Base-by-base conservation (phyloP, 2,113 vertebrate species). In the Craseonycteris thonglongyai region DNA sequence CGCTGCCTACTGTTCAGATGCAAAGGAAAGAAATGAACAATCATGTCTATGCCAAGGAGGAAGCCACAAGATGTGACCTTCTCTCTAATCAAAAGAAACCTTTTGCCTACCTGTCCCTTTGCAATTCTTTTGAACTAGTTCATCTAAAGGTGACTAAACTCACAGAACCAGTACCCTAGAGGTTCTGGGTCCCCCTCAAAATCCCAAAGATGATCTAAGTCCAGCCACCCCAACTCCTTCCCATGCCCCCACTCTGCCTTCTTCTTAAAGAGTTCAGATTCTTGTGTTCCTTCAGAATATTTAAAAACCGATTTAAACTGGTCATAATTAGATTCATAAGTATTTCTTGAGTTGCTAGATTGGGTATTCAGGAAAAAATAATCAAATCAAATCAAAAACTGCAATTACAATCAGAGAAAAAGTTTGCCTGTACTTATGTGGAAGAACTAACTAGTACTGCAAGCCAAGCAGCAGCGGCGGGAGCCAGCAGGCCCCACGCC, bases 341-440 rank as follows among this genome's bases (percentile, higher is more conserved):
- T 38, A 72, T 14, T 4, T 71, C 78, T 82, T 33, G 24, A 40
- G 33, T 56, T 45, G 40, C 66, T 18, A 49, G 40, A 38, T 22
- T 38, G 12, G 5, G 61, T 49, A 65, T 16, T 65, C 30, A 79
- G 38, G 22, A 91, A 69, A n/a, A 38, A 72, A 1, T n/a, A n/a
- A n/a, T n/a, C n/a, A n/a, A 42, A 54, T 1, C 24, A n/a, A 26
- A 54, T 61, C 33, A 35, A 26, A 69, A 65, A 10, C 59, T 28
- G 21, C 28, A 24, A 22, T n/a, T 4, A 22, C 40, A 45, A 51
- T 15, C n/a, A 38, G 28, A 35, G 33, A 26, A 40, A 45, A 54
- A n/a, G 6, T 4, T 3, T 21, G 24, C 22, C 28, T 12, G 2
- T 0, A 35, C 6, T 8, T 7, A 18, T 1, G 2, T 18, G 45